Base-by-base conservation (phyloP, 2,113 vertebrate species). In the Mystacornis crossleyi region DNA sequence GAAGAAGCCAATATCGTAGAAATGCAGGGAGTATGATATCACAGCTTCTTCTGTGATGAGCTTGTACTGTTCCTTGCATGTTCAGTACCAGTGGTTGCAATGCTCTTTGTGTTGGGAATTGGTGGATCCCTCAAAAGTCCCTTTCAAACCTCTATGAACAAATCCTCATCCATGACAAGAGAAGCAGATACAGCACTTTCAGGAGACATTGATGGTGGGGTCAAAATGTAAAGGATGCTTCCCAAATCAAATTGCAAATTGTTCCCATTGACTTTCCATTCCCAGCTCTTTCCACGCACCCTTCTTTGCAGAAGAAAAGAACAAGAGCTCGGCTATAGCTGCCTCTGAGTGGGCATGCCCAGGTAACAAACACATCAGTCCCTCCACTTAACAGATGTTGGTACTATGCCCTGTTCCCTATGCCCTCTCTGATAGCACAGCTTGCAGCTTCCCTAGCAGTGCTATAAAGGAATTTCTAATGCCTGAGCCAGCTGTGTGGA, bases 41-140 rank as follows among this genome's bases (percentile, higher is more conserved):
- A 57, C 48, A 53, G 18, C 24, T 62, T 11, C 36, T 53, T 81
- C 17, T 47, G n/a, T 24, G 51, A 26, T 81, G 78, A 62, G 17
- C 53, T 86, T 36, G 64, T 31, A 16, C 24, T 25, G 15, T 25
- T 74, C 58, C 38, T 50, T 33, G 57, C 79, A 89, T 51, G 42
- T 48, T 33, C 67, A 40, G 24, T 89, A 67, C 21, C 61, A 45
- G 50, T 51, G 36, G 34, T 70, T 61, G 75, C 79, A 57, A 45
- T 43, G 48, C 18, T 77, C 26, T 93, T 98, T 54, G 72, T 97
- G n/a, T 38, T 94, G 28, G 98, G 98, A 71, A 90, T 96, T 19
- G 97, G 97, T 54, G 97, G 97, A 23, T 97, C 96, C 6, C 97
- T 98, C 86, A 98, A 97, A 25, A 98, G 90, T 92, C 97, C 98